A percentile compares a stretch with the other conserved stretches of the same genome.
These are phyloP conservation scores for Notoglanidium macrostoma DNA, from an alignment of 2,797 vertebrate genomes.

Conservation along the genomic window DNA sequence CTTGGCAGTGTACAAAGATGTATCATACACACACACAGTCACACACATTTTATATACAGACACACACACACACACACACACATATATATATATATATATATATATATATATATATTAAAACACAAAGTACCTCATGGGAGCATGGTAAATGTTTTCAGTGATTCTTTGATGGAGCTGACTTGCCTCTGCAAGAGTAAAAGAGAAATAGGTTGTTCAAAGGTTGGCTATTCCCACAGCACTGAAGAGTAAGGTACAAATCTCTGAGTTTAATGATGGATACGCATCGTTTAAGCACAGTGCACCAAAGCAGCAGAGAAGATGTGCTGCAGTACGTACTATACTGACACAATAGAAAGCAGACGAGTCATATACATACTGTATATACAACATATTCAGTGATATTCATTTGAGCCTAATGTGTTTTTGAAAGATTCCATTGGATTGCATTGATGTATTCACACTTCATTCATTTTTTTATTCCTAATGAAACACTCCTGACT, in stretches of 20 bases:
- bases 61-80: neutral
- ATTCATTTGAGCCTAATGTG: neutral
- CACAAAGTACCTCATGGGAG: slow-evolving; percentile 78
- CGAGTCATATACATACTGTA: neutral
- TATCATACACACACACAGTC: slow-evolving; percentile 18
- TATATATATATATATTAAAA: slow-evolving; percentile 6
- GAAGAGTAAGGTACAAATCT: neutral
- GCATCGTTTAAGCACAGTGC: neutral
- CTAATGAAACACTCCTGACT: neutral
- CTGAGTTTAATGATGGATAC: slow-evolving; percentile 5
- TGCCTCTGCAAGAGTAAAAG: slow-evolving; percentile 76
- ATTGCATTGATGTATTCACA: neutral
- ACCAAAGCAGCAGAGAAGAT: slow-evolving; percentile 7
- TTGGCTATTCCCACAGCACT: slow-evolving; percentile 15
- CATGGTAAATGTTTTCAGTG: slow-evolving; percentile 82
- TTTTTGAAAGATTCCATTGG: neutral
- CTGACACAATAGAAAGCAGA: neutral
- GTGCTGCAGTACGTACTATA: neutral
- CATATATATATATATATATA: neutral
- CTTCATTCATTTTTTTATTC: neutral
- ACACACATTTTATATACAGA: neutral
- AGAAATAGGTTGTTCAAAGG: neutral
- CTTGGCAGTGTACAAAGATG: neutral
- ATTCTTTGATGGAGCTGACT: slow-evolving; percentile 87
- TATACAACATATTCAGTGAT: neutral